phyloP scores from a whole-genome alignment of 2,888 invertebrate genomes.

The Polymixis lichenea region DNA sequence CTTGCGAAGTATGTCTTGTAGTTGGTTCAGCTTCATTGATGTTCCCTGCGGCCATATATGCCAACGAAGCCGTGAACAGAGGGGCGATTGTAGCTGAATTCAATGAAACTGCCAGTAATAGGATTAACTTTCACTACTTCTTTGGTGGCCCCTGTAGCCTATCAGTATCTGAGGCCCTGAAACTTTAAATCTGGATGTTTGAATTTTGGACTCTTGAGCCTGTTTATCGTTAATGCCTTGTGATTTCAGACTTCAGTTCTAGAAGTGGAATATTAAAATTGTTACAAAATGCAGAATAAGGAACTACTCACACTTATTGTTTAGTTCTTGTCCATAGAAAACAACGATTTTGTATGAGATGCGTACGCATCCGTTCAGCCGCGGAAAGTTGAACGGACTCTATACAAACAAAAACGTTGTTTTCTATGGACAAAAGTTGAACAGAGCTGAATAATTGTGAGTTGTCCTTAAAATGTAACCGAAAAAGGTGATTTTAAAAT shows the following conservation, averaged over 20 bases:
- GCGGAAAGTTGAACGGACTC: too few relatives aligned
- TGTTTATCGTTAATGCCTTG: conserved; percentile 1
- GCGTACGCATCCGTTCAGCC: too few relatives aligned
- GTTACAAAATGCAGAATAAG: too few relatives aligned
- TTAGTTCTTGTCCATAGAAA: too few relatives aligned
- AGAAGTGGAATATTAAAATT: too few relatives aligned
- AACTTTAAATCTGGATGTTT: conserved; percentile 63
- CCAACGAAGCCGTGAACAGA: conserved; percentile 93
- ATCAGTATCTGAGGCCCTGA: conserved; percentile 81
- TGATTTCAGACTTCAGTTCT: neutral
- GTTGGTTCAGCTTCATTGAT: conserved; percentile 96
- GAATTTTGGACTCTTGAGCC: neutral
- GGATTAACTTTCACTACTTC: conserved; percentile 81
- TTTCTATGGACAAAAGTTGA: too few relatives aligned
- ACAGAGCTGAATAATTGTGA: too few relatives aligned
- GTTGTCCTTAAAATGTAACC: too few relatives aligned
- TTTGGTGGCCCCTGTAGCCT: conserved; percentile 87
- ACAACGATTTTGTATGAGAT: too few relatives aligned
- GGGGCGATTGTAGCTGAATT: conserved; percentile 90
- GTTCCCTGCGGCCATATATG: conserved; percentile 97
- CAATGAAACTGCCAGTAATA: conserved; percentile 77
- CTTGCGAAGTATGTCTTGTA: conserved; percentile 95
- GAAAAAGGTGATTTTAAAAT: too few relatives aligned
- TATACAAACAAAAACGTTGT: too few relatives aligned
- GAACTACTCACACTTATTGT: too few relatives aligned